phyloP scores from a whole-genome alignment of 2,113 vertebrate species.

The Alces alces region DNA sequence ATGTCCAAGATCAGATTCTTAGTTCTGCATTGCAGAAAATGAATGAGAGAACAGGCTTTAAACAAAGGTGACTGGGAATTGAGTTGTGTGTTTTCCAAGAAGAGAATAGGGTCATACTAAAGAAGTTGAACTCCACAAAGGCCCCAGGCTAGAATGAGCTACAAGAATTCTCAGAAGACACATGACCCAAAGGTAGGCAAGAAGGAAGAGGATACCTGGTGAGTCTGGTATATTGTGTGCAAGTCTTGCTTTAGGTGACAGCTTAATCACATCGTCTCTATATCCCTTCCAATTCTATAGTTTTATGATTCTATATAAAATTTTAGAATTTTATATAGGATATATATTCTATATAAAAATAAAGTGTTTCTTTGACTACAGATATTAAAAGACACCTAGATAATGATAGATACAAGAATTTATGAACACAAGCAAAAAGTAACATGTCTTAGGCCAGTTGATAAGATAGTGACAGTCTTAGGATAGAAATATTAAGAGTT shows the following conservation, averaged over 20 bases:
- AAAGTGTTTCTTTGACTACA: neutral
- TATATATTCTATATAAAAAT: neutral
- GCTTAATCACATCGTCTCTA: neutral
- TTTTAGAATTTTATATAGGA: neutral
- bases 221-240: neutral
- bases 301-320: neutral
- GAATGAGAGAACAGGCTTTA: neutral
- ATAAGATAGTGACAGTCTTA: neutral
- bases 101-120: neutral
- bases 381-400: neutral
- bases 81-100: neutral
- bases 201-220: neutral
- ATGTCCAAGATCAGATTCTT: neutral
- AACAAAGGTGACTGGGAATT: neutral
- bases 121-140: neutral
- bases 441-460: neutral
- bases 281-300: neutral
- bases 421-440: neutral
- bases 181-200: neutral
- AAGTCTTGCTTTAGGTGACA: neutral
- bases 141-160: neutral
- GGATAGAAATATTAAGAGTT: neutral
- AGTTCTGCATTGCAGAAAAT: neutral
- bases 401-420: neutral
- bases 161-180: neutral